Base-by-base conservation (phyloP, 1,140 invertebrate genomes). In the Leptopilina clavipes region DNA sequence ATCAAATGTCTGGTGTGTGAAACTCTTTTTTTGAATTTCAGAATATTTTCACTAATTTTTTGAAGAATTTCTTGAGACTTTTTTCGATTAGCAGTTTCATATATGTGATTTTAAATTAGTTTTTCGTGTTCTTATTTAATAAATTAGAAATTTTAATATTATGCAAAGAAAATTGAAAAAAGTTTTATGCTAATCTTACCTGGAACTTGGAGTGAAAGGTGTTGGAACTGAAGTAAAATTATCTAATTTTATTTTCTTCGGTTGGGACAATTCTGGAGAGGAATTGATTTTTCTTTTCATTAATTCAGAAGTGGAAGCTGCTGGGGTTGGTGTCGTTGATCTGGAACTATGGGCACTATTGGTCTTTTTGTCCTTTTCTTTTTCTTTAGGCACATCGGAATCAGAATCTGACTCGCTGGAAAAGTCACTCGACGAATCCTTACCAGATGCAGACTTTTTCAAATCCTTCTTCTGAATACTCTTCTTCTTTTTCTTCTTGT, bases 331-430 rank as follows among this genome's bases (percentile, higher is more conserved):
- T 40, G 94, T 93, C 14, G 91, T 93, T 6, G 94, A 93, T 48
- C 94, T 91, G 1, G 94, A 95, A 86, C 92, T 93, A 81, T 92
- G 92, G 8, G 85, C 87, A 71, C 87, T 90, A 73, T 89, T 90
- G 18, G 89, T 90, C 79, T 90, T 91, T 54, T 86, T 87, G 74
- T 89, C 88, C 78, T 93, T 91, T 74, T 89, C 88, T 79, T 93
- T 91, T 0, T 88, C 90, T 84, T 92, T 92, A 18, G 91, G 90
- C 31, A 89, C 86, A 80, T 95, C 94, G 1, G 92, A 92, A 83
- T 95, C 94, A 0, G 94, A 93, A 81, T 94, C 95, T 0, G 95
- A 95, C 83, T 95, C 94, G 14, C 93, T 95, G 87, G 93, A 95
- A 82, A 93, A 94, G 87, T 93, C 95, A 86, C 93, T 95, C 79